These are phyloP conservation scores for Scartelaos histophorus DNA, from an alignment of 2,113 vertebrate species.

Conservation along the genomic window DNA sequence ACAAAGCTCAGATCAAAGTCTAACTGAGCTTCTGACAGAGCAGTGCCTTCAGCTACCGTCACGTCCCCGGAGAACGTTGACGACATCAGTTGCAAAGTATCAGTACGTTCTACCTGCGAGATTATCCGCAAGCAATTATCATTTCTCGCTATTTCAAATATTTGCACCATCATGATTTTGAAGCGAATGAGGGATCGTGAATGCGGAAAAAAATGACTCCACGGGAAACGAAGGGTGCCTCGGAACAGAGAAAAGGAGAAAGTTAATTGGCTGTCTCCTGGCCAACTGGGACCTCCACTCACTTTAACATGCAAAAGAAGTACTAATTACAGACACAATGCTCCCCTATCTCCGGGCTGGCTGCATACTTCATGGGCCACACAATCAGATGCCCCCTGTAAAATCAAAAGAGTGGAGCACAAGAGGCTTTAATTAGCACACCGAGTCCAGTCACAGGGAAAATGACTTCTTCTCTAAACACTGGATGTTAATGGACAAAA, in stretches of 20 bases:
- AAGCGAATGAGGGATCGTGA: constrained; percentile 39
- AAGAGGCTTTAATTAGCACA: constrained; percentile 57
- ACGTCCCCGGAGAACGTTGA: no score
- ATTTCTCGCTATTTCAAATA: background rate
- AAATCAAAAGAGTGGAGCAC: constrained; percentile 48
- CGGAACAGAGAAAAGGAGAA: constrained; percentile 46
- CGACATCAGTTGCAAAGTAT: no score
- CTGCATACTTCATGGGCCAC: constrained; percentile 67
- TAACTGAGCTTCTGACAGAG: no score
- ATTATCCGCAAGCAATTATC: background rate
- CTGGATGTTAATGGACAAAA: constrained; percentile 6
- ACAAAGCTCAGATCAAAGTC: no score
- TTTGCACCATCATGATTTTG: background rate
- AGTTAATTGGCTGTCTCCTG: constrained; percentile 75
- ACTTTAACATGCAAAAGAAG: constrained; percentile 74
- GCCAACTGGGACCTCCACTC: constrained; percentile 72
- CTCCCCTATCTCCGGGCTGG: constrained; percentile 61
- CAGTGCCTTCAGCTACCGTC: no score
- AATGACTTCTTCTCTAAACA: constrained; percentile 31
- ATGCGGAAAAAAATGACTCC: constrained; percentile 49
- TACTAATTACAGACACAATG: constrained; percentile 74
- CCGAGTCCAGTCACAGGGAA: constrained; percentile 29
- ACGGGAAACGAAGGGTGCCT: constrained; percentile 39
- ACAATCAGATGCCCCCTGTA: constrained; percentile 59
- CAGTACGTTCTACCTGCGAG: background rate